Evolutionary conservation across 2,113 vertebrate genomes (phyloP).

Genomic region (Ivindomyrus marchei): DNA sequence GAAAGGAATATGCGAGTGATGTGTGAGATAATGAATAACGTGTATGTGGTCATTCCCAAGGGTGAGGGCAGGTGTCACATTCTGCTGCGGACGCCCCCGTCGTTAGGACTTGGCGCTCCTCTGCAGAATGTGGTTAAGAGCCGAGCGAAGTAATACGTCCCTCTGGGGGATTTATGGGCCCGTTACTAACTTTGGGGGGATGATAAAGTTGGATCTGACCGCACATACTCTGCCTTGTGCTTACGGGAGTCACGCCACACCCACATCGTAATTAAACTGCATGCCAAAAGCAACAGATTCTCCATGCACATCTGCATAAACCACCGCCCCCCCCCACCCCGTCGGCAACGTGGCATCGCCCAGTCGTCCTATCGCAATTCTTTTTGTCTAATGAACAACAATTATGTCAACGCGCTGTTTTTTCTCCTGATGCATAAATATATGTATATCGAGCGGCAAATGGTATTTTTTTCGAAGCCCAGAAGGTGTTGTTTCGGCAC

Average conservation of each 20-base stretch:
- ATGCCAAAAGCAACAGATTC: background rate
- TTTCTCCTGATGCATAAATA: background rate
- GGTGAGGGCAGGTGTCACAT: background rate
- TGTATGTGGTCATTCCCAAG: background rate
- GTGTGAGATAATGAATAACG: background rate
- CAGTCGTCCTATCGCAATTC: background rate
- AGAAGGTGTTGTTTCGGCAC: background rate
- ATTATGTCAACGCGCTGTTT: background rate
- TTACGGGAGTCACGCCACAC: background rate
- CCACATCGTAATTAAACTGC: background rate
- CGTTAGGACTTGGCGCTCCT: background rate
- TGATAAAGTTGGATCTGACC: conserved; percentile 7
- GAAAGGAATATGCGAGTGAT: background rate
- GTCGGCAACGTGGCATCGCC: background rate
- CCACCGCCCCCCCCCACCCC: background rate
- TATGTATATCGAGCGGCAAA: background rate
- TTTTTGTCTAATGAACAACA: background rate
- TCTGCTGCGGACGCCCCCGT: background rate
- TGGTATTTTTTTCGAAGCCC: background rate
- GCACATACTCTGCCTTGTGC: background rate
- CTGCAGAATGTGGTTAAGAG: conserved; percentile 14
- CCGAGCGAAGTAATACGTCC: conserved; percentile 10
- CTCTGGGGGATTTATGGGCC: conserved; percentile 17
- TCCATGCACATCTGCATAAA: background rate
- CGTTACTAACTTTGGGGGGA: conserved; percentile 7